Conservation (phyloP, 2,113 vertebrate genomes). For the Arothron firmamentum region DNA sequence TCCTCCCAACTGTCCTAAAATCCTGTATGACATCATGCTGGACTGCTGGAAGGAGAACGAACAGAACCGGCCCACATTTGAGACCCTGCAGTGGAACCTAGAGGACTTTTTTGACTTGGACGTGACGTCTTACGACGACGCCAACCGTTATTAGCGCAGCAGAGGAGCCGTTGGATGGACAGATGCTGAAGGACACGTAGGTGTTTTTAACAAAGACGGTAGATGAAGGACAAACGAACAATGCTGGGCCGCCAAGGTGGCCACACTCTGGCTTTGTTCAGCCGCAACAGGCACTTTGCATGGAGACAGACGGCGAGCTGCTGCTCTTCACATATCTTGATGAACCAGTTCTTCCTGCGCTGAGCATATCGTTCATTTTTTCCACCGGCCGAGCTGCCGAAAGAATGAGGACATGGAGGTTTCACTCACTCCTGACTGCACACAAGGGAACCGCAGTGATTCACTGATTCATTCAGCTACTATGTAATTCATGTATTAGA, state of each 20-base stretch:
- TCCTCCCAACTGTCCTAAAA: constrained; percentile 75
- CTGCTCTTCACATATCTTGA: background rate
- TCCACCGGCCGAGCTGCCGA: constrained; percentile 4
- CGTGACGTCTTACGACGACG: constrained; percentile 55
- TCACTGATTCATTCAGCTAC: too few species aligned
- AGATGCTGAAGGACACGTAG: background rate
- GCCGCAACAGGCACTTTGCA: constrained; percentile 14
- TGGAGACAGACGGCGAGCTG: background rate
- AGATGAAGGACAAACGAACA: constrained; percentile 10
- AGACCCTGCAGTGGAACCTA: constrained; percentile 79
- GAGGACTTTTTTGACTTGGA: constrained; percentile 79
- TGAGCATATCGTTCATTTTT: constrained; percentile 37
- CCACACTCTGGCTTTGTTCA: constrained; percentile 3
- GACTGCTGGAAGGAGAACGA: constrained; percentile 81
- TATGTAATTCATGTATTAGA: too few species aligned
- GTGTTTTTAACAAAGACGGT: background rate
- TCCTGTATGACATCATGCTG: constrained; percentile 82
- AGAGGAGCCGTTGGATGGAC: background rate
- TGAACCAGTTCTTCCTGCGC: constrained; percentile 29
- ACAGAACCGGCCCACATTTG: constrained; percentile 79
- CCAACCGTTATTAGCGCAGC: constrained; percentile 45
- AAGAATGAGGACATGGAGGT: too few species aligned
- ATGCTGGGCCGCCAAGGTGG: background rate
- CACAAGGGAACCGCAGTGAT: too few species aligned
- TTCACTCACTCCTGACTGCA: too few species aligned